Conservation (phyloP, 2,113 vertebrate genomes). For the Dromaius novaehollandiae region DNA sequence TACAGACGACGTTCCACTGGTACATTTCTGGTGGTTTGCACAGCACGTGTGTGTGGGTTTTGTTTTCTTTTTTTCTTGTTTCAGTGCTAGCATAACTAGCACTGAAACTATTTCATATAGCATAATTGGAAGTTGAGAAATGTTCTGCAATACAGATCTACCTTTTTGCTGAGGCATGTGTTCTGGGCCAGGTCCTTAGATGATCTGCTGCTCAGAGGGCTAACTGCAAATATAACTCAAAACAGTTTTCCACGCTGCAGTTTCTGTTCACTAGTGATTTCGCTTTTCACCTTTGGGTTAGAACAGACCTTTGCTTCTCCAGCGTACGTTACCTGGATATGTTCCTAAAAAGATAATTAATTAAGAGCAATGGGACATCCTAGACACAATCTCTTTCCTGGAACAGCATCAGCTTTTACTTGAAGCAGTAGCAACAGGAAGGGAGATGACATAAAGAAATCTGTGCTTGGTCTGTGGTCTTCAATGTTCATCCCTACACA, state of each 20-base stretch:
- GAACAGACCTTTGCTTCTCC: neutral
- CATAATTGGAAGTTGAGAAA: neutral
- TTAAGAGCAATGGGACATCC: neutral
- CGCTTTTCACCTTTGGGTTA: neutral
- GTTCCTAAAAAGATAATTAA: too few species aligned
- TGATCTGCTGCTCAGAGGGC: neutral
- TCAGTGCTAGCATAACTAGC: neutral
- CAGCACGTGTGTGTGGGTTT: neutral
- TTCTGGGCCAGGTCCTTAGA: neutral
- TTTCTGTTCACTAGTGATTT: neutral
- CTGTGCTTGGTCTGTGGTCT: neutral
- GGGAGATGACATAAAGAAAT: neutral
- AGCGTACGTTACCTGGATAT: too few species aligned
- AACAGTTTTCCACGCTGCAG: neutral
- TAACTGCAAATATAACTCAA: neutral
- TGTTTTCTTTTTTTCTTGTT: neutral
- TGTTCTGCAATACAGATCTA: neutral
- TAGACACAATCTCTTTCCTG: neutral
- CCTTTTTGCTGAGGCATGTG: neutral
- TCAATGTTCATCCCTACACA: neutral
- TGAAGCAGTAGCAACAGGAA: neutral
- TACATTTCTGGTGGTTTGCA: neutral
- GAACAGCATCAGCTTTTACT: neutral
- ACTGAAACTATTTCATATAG: neutral
- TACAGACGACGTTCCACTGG: neutral